Evolutionary conservation across 2,888 invertebrate species (phyloP).

Genomic region (Polyommatus iphigenia): DNA sequence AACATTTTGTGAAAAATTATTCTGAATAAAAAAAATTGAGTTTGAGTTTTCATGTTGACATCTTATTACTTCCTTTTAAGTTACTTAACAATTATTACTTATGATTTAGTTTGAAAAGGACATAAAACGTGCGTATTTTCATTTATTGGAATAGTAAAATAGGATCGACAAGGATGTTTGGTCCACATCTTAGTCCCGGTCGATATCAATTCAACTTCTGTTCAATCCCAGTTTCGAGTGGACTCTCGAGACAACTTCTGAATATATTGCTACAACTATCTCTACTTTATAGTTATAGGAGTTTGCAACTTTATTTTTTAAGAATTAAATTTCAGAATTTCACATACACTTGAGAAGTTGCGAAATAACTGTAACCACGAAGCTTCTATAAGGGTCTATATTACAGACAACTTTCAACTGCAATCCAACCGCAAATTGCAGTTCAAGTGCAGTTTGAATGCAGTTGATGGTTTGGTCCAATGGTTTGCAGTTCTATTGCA

Average conservation of each 20-base stretch:
- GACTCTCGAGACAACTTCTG: slow-evolving; percentile 6
- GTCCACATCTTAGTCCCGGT: neutral
- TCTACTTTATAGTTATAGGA: neutral
- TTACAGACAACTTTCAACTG: too few species aligned
- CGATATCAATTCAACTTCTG: neutral
- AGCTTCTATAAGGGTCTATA: neutral
- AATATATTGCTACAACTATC: neutral
- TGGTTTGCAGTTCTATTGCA: too few species aligned
- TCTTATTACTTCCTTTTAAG: too few species aligned
- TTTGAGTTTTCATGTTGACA: too few species aligned
- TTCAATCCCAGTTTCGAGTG: neutral
- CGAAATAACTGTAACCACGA: neutral
- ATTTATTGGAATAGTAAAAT: neutral
- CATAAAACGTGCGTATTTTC: neutral
- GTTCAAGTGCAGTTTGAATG: too few species aligned
- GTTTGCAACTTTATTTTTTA: neutral
- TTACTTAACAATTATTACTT: too few species aligned
- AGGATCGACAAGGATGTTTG: neutral
- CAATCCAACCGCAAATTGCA: too few species aligned
- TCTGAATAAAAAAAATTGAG: too few species aligned
- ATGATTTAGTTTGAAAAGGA: too few species aligned
- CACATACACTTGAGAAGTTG: neutral
- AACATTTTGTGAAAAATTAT: too few species aligned
- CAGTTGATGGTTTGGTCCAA: too few species aligned
- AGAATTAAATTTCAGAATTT: neutral